A percentile compares a stretch with the other conserved stretches of the same genome.
Evolutionary conservation across 1,140 invertebrate genomes (phyloP).

Genomic region (Calliphora vicina): DNA sequence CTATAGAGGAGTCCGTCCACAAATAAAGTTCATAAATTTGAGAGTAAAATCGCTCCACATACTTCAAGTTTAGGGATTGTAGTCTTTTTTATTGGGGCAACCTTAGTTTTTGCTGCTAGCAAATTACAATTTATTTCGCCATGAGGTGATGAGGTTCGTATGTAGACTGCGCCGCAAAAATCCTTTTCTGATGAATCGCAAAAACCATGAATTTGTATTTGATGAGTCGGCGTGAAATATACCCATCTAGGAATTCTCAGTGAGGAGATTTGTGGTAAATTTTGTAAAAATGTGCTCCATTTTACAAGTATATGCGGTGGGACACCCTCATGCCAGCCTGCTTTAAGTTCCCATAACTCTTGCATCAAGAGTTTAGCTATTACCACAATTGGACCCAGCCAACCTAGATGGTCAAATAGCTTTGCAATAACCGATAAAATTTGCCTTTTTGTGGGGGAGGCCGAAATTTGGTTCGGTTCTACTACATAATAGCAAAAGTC

Average conservation of each 20-base stretch:
- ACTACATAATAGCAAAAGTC: no score
- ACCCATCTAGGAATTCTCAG: constrained; percentile 13
- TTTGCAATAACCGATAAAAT: not conserved
- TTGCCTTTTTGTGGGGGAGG: not conserved
- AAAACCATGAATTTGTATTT: constrained; percentile 12
- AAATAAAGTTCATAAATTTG: constrained; percentile 28
- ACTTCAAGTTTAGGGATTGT: constrained; percentile 42
- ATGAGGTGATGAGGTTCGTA: not conserved
- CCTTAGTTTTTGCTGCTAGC: constrained; percentile 37
- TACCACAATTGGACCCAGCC: constrained; percentile 6
- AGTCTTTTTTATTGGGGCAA: constrained; percentile 36
- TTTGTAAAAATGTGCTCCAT: not conserved
- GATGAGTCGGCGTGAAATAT: not conserved
- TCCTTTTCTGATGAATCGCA: constrained; percentile 3
- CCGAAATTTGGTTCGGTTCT: not conserved
- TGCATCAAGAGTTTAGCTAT: not conserved
- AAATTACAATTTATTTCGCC: not conserved
- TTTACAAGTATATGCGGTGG: not conserved
- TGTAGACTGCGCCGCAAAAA: not conserved
- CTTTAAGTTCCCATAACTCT: not conserved
- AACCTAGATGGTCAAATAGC: not conserved
- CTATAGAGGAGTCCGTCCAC: constrained; percentile 55
- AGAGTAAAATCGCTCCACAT: constrained; percentile 26
- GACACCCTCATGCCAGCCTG: not conserved
- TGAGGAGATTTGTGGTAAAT: not conserved